Base-by-base conservation (phyloP, 2,113 vertebrate genomes). In the Megaleporinus macrocephalus region DNA sequence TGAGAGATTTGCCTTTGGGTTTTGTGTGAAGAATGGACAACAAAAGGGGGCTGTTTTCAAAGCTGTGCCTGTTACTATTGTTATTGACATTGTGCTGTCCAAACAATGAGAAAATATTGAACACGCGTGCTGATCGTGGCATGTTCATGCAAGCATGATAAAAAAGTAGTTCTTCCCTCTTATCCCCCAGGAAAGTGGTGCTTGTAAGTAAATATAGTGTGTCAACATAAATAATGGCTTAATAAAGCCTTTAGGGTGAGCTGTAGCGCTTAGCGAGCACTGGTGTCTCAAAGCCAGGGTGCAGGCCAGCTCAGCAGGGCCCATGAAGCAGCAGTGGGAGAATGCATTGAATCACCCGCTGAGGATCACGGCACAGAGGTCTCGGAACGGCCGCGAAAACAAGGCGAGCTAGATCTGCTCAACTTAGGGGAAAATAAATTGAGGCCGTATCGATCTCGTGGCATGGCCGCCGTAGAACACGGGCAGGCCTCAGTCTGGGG, bases 131-230 rank as follows among this genome's bases (percentile, higher is more conserved):
- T 75, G 68, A 76, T 61, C 20, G 26, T 51, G 68, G 53, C 30
- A 75, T 55, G 29, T 62, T 61, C 61, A 73, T 41, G 68, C 75
- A 77, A 68, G 36, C 30, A 36, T 75, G 51, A 76, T 77, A 33
- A 63, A 5, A 11, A 62, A 59, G 14, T 70, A 73, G 10, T 27
- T 65, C 26, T 63, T 76, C 27, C 27, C 65, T 61, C 44, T 80
- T 80, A 22, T 63, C 47, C 55, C 51, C 20, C 29, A 24, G 78
- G 51, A 83, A 87, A 88, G 81, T 62, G 57, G 65, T 85, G 89
- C 80, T 84, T 85, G 86, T 85, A 85, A 84, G 82, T 88, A 85
- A 89, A 88, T 86, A 24, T 66, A 84, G 89, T 81, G 87, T 87
- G 83, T 84, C 77, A 62, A 80, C 47, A 24, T 87, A 88, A 91